phyloP scores from a whole-genome alignment of 2,888 invertebrate species.

The Bruchidius siliquastri region DNA sequence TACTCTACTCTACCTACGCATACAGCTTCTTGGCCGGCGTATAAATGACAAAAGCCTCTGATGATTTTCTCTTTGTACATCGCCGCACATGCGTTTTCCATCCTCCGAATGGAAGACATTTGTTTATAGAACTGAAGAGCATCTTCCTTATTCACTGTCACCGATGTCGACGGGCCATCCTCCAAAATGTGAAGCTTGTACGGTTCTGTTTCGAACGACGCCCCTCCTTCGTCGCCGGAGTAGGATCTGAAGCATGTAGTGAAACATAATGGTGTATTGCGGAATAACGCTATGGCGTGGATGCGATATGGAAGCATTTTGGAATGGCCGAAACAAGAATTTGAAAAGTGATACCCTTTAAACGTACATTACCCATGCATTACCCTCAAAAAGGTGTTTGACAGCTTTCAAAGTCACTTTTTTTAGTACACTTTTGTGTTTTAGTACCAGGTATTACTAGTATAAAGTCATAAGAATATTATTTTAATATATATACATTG shows the following conservation, averaged over 20 bases:
- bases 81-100: constrained; percentile 70
- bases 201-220: constrained; percentile 1
- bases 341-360: no score
- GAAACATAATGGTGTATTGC: neutral
- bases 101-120: constrained; percentile 63
- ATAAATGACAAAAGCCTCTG: constrained; percentile 74
- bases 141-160: constrained; percentile 61
- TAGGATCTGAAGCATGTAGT: neutral
- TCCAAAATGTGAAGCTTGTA: constrained; percentile 67
- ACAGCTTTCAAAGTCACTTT: neutral
- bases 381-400: neutral
- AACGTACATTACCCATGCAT: no score
- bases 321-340: neutral
- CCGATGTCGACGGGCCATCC: constrained; percentile 61
- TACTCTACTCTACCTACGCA: constrained; percentile 57
- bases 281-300: neutral
- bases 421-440: no score
- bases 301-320: neutral
- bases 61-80: constrained; percentile 59
- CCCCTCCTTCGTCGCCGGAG: neutral
- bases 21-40: constrained; percentile 73
- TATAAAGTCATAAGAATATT: no score
- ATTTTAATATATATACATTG: no score
- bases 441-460: no score
- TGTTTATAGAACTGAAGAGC: constrained; percentile 57